Evolutionary conservation across 2,888 invertebrate genomes (phyloP).

Genomic region (Lasioglossum pauxillum): DNA sequence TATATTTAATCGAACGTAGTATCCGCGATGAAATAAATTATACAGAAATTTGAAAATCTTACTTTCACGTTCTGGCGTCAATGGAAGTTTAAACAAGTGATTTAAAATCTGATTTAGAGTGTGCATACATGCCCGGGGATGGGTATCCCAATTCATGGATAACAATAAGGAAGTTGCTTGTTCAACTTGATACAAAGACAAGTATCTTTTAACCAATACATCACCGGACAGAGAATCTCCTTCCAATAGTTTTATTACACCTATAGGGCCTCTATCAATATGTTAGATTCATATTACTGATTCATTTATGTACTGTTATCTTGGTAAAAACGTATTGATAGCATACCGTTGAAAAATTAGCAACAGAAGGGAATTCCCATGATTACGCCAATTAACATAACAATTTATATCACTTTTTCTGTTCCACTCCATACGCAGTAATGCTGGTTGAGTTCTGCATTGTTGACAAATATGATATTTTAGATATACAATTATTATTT

Average conservation of each 20-base stretch:
- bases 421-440: conserved; percentile 87
- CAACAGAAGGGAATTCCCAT: conserved; percentile 86
- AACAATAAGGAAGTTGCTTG: conserved; percentile 89
- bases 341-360: conserved; percentile 87
- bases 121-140: conserved; percentile 90
- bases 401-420: conserved; percentile 85
- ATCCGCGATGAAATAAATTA: not conserved
- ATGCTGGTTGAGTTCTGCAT: conserved; percentile 85
- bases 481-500: not conserved
- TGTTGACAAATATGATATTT: conserved; percentile 28
- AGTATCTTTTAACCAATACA: conserved; percentile 88
- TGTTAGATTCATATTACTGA: conserved; percentile 26
- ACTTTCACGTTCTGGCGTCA: conserved; percentile 88
- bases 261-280: conserved; percentile 86
- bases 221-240: conserved; percentile 87
- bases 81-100: conserved; percentile 86
- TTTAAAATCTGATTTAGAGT: conserved; percentile 91
- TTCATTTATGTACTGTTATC: conserved; percentile 3
- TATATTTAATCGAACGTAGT: conserved; percentile 30
- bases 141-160: conserved; percentile 92
- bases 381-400: conserved; percentile 83
- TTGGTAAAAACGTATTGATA: conserved; percentile 8
- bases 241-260: conserved; percentile 86
- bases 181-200: conserved; percentile 88
- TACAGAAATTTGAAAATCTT: conserved; percentile 50